Percentiles rank a stretch among this genome's conserved stretches.
Conservation (phyloP, 2,888 invertebrate genomes). For the Drosophila glabriapex region DNA sequence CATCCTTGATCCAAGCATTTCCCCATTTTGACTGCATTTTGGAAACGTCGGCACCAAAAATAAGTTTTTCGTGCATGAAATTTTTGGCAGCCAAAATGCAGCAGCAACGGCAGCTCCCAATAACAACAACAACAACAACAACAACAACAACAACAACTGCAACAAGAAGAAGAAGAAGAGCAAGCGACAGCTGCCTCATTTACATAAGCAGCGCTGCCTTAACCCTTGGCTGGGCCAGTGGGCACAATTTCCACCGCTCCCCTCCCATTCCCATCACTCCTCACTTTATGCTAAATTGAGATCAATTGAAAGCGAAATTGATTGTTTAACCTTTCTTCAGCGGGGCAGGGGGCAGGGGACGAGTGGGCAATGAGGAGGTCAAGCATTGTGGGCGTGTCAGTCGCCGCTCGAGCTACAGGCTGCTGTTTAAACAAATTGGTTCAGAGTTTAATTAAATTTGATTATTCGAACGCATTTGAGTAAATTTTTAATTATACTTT, state of each 20-base stretch:
- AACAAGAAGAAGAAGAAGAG: slow-evolving; percentile 9
- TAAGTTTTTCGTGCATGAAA: slow-evolving; percentile 62
- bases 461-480: slow-evolving; percentile 36
- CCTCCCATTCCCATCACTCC: not conserved
- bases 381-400: slow-evolving; percentile 27
- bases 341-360: too few species aligned
- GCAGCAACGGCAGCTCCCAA: slow-evolving; percentile 22
- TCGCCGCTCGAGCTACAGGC: slow-evolving; percentile 18
- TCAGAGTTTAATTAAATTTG: slow-evolving; percentile 67
- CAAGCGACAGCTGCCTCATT: slow-evolving; percentile 41
- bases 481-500: slow-evolving; percentile 42
- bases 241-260: slow-evolving; percentile 2
- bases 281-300: slow-evolving; percentile 64
- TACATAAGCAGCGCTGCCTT: slow-evolving; percentile 63
- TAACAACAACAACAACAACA: slow-evolving; percentile 10
- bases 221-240: slow-evolving; percentile 59
- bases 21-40: slow-evolving; percentile 55
- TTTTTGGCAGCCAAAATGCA: slow-evolving; percentile 54
- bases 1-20: not conserved
- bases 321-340: slow-evolving; percentile 72
- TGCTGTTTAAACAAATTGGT: slow-evolving; percentile 58
- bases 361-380: slow-evolving; percentile 3
- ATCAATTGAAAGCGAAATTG: slow-evolving; percentile 78
- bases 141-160: slow-evolving; percentile 9
- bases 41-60: slow-evolving; percentile 71